phyloP scores from a whole-genome alignment of 2,113 vertebrate genomes.

The Leptobrachium leishanense region DNA sequence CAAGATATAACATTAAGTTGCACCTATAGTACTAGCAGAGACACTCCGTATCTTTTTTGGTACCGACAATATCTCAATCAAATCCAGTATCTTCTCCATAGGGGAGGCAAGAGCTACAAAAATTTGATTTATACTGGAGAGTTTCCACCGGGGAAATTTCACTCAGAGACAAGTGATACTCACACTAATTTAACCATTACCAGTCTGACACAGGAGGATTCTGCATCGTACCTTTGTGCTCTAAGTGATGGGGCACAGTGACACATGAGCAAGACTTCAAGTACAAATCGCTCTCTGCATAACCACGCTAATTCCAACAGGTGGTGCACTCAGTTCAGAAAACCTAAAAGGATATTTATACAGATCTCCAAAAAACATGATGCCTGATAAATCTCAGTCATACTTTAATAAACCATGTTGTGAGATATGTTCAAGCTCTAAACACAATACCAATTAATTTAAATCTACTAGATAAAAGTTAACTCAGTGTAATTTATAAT shows the following conservation, averaged over 20 bases:
- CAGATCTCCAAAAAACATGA: too few species aligned
- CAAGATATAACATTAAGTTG: not conserved
- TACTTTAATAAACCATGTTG: too few species aligned
- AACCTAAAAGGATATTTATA: too few species aligned
- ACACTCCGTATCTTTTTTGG: not conserved
- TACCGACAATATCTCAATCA: constrained; percentile 9
- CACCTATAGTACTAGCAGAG: not conserved
- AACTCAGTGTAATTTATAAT: too few species aligned
- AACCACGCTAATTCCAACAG: not conserved
- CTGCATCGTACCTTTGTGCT: constrained; percentile 34
- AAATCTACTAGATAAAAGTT: too few species aligned
- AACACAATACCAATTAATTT: too few species aligned
- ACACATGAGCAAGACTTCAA: too few species aligned
- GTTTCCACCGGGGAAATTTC: constrained; percentile 2
- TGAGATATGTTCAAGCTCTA: too few species aligned
- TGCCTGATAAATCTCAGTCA: too few species aligned
- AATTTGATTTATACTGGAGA: not conserved
- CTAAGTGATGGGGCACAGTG: constrained; percentile 17
- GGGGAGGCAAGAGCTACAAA: not conserved
- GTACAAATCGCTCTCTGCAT: constrained; percentile 1
- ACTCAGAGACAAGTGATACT: not conserved
- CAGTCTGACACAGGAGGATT: constrained; percentile 8
- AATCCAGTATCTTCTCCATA: constrained; percentile 1
- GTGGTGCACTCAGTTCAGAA: not conserved
- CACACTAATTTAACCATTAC: constrained; percentile 9